These are phyloP conservation scores for Bombus pyrosoma DNA, from an alignment of 1,140 invertebrate genomes.

Conservation along the genomic window DNA sequence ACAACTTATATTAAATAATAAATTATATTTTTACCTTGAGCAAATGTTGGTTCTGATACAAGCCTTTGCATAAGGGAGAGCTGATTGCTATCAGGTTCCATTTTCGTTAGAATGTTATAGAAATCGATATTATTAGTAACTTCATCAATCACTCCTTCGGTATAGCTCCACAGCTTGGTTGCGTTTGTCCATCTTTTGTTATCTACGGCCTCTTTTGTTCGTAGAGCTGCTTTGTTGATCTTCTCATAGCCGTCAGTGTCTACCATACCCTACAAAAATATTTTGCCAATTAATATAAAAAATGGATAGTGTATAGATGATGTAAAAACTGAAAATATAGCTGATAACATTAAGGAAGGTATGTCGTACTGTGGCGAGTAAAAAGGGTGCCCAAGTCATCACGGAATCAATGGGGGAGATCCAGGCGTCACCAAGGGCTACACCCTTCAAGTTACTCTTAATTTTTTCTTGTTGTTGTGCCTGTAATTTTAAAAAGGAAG, in stretches of 20 bases:
- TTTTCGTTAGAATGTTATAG: conserved; percentile 89
- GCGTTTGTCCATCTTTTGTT: conserved; percentile 84
- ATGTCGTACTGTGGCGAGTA: conserved; percentile 85
- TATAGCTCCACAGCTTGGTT: conserved; percentile 85
- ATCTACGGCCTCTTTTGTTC: conserved; percentile 83
- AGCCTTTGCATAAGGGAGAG: background rate
- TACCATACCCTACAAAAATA: conserved; percentile 83
- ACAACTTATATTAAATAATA: background rate
- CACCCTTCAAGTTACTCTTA: conserved; percentile 88
- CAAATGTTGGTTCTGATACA: background rate
- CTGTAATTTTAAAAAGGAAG: conserved; percentile 74
- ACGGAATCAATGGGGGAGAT: conserved; percentile 92
- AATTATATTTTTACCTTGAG: background rate
- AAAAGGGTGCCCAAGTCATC: conserved; percentile 90
- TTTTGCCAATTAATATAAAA: background rate
- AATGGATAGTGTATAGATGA: background rate
- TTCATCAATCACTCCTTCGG: conserved; percentile 84
- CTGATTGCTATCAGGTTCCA: background rate
- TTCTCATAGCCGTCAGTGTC: conserved; percentile 84
- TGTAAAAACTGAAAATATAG: background rate
- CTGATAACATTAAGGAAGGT: background rate
- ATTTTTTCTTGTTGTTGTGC: conserved; percentile 86
- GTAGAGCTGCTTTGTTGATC: conserved; percentile 82
- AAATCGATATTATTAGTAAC: conserved; percentile 88
- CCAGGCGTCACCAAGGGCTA: conserved; percentile 93